Percentiles rank a stretch among this genome's conserved stretches.
Conservation (phyloP, 2,113 vertebrate genomes). For the Hemibagrus wyckioides region DNA sequence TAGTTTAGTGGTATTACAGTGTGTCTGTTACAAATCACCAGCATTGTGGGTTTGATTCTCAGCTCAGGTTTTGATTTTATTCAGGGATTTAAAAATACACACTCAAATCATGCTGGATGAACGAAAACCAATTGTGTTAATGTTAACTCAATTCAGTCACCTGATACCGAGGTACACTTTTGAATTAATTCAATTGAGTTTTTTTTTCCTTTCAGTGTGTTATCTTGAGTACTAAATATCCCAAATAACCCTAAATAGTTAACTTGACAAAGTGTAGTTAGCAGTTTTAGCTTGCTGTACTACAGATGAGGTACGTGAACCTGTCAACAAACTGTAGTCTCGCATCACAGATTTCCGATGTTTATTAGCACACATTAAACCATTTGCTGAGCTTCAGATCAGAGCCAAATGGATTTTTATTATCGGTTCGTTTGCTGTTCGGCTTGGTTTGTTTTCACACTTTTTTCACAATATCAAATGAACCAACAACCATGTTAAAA, state of each 20-base stretch:
- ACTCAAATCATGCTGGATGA: too few relatives aligned
- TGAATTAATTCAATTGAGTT: too few relatives aligned
- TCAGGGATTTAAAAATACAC: too few relatives aligned
- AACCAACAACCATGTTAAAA: not conserved
- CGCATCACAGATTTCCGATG: not conserved
- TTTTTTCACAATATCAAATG: not conserved
- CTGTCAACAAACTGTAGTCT: not conserved
- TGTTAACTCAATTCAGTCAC: too few relatives aligned
- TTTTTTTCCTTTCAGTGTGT: not conserved
- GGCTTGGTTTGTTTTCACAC: not conserved
- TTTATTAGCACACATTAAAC: not conserved
- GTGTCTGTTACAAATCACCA: too few relatives aligned
- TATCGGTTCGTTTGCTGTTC: not conserved
- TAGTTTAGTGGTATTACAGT: too few relatives aligned
- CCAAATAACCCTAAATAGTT: not conserved
- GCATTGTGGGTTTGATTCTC: too few relatives aligned
- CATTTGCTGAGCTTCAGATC: not conserved
- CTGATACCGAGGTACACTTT: too few relatives aligned
- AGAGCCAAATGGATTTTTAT: not conserved
- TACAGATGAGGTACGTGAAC: not conserved
- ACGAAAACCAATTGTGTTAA: too few relatives aligned
- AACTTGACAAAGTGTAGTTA: not conserved
- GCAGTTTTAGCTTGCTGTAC: not conserved
- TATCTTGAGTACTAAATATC: not conserved
- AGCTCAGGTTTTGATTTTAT: too few relatives aligned